These are phyloP conservation scores for Eudyptes chrysolophus DNA, from an alignment of 2,113 vertebrate genomes.

Conservation along the genomic window DNA sequence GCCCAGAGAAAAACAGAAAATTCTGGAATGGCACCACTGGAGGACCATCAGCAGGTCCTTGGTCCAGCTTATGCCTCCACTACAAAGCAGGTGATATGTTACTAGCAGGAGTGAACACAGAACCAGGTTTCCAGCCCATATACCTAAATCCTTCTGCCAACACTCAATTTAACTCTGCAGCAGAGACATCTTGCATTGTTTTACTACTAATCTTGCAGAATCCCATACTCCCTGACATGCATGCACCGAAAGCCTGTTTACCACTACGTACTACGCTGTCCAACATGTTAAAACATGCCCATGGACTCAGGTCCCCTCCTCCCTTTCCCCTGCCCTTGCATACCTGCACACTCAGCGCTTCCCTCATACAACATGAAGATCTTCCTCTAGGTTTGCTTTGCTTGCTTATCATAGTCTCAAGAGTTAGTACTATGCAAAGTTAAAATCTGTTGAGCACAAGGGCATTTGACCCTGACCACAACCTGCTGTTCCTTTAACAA, in stretches of 20 bases:
- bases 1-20: not conserved
- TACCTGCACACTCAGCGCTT: slow-evolving; percentile 36
- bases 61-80: not conserved
- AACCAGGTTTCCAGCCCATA: not conserved
- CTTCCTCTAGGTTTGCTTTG: slow-evolving; percentile 12
- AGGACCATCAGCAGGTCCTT: not conserved
- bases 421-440: slow-evolving; percentile 45
- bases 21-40: not conserved
- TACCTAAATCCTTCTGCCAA: not conserved
- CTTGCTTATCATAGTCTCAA: slow-evolving; percentile 51
- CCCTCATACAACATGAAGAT: not conserved
- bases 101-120: not conserved
- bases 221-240: not conserved
- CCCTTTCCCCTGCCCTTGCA: not conserved
- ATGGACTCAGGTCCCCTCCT: not conserved
- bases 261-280: not conserved
- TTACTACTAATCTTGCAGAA: not conserved
- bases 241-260: not conserved
- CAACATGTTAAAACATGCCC: not conserved
- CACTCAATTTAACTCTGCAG: not conserved
- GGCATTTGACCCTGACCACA: slow-evolving; percentile 67
- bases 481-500: slow-evolving; percentile 65
- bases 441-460: slow-evolving; percentile 57
- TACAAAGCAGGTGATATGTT: not conserved
- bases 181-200: not conserved